Base-by-base conservation (phyloP, 2,888 invertebrate genomes). In the Parasteatoda lunata region DNA sequence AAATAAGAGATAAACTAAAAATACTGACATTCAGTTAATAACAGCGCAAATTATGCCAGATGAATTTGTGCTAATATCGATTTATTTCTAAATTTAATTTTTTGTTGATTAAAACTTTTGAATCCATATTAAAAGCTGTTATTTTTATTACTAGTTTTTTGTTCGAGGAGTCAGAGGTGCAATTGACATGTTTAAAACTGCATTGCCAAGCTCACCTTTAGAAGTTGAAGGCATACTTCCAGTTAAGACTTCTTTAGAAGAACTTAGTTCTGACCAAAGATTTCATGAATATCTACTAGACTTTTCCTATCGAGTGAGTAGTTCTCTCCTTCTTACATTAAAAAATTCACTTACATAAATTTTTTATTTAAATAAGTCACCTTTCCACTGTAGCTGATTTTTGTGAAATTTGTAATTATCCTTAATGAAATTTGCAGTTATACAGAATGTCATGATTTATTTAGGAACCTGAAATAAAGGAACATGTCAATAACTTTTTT, bases 81-180 rank as follows among this genome's bases (percentile, higher is more conserved):
- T 30, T 30, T 30, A 30, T 30, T 30, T 30, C 30, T 30, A 30
- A 30, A 30, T 30, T 0, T 30, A 30, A 30, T 30, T 7, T 45
- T 15, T n/a, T 49, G 9, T 59, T 59, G 73, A n/a, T 45, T 30
- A 11, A 15, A 72, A 7, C 13, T 51, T 52, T 52, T 72, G 11
- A 3, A 30, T 51, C 11, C 65, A 15, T 47, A 4, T 7, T 11
- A 82, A 81, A 30, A n/a, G 8, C 86, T 68, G 9, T 77, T 77
- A 73, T 75, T 73, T 81, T 77, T 52, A 51, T 90, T 88, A 13
- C 92, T 95, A 92, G 79, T 88, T 89, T 76, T 94, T 96, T 90
- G 95, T 95, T 0, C 95, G 95, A 91, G 96, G 95, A 0, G 95
- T 96, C 89, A 96, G 95, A 1, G 96, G 95, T 0, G 95, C 96